Evolutionary conservation across 92 coral and sea anemone genomes (phyloP).

Genomic region (Plumapathes pennacea): DNA sequence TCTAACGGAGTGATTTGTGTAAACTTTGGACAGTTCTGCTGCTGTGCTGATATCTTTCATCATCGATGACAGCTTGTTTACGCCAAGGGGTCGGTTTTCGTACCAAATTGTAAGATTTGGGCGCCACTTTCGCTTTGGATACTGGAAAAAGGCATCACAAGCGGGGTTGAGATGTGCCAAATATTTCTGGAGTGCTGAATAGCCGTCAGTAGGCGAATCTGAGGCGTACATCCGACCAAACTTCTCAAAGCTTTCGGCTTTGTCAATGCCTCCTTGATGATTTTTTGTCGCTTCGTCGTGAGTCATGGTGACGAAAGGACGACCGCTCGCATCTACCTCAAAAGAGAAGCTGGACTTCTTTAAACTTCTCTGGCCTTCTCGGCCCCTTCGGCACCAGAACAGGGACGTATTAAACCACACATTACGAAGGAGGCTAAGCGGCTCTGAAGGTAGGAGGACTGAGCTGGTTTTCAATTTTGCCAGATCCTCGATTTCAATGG

Average conservation of each 20-base stretch:
- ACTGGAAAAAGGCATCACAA: too few species aligned
- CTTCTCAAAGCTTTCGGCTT: constrained; percentile 21
- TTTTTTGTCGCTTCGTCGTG: constrained; percentile 40
- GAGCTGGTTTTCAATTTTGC: neutral
- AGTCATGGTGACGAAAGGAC: constrained; percentile 18
- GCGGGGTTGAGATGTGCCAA: too few species aligned
- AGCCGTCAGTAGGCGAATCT: constrained; percentile 19
- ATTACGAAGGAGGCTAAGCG: constrained; percentile 30
- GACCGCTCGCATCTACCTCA: constrained; percentile 10
- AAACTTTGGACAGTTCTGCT: too few species aligned
- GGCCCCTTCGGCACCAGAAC: constrained; percentile 56
- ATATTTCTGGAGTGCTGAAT: constrained; percentile 16
- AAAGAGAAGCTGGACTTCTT: constrained; percentile 18
- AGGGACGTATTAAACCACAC: constrained; percentile 44
- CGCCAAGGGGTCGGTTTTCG: too few species aligned
- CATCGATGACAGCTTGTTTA: too few species aligned
- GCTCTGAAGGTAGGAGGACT: constrained; percentile 1
- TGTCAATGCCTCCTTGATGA: constrained; percentile 35
- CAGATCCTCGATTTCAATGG: constrained; percentile 2
- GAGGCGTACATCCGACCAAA: constrained; percentile 33
- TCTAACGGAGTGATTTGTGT: too few species aligned
- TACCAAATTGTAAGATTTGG: too few species aligned
- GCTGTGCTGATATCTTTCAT: too few species aligned
- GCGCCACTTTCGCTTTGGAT: too few species aligned
- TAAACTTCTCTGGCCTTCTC: constrained; percentile 45